Evolutionary conservation across 2,797 vertebrate species (phyloP), one percentile per base, ranked within the genome.

Genomic region (Peromyscus eremicus): DNA sequence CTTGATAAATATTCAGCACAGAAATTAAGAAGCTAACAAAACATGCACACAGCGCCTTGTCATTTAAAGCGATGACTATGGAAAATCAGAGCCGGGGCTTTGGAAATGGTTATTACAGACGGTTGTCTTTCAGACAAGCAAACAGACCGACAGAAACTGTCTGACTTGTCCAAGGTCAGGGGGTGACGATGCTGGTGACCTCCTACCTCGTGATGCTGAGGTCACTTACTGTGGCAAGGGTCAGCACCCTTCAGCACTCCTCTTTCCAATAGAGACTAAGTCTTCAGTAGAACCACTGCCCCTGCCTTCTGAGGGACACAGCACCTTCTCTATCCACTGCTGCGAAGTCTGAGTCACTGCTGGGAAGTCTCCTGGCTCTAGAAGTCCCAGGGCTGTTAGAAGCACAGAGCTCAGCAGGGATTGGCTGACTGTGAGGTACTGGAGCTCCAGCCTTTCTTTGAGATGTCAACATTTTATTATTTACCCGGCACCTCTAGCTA

Each of bases 61-160:
- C 79, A 83, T 34, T 75, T 55, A 93, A 90, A 76, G 2, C 9
- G 64, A 80, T 43, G 57, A 84, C 8, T 43, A 12, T 27, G 68
- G 62, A 75, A 95, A 92, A 85, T 43, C 55, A 40, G 73, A 97
- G 75, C 55, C 55, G 62, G 75, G 64, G 43, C 43, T 73, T 68
- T 9, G 0, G n/a, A 94, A 88, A 84, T 27, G 21, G 88, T 73
- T 64, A 80, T 32, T 12, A 86, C 37, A 40, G 84, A 89, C 5
- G 3, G 43, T 49, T 91, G 77, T 75, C 70, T 60, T 71, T 91
- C 52, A 64, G 73, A 89, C 55, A 55, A 94, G 37, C 25, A 96
- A 93, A 43, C 25, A 96, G 93, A 49, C 84, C 64, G 46, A 55
- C 4, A 85, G 68, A 77, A 94, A 97, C 87, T 10, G 25, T n/a